phyloP scores from a whole-genome alignment of 1,140 invertebrate species.

The Temnothorax nylanderi region DNA sequence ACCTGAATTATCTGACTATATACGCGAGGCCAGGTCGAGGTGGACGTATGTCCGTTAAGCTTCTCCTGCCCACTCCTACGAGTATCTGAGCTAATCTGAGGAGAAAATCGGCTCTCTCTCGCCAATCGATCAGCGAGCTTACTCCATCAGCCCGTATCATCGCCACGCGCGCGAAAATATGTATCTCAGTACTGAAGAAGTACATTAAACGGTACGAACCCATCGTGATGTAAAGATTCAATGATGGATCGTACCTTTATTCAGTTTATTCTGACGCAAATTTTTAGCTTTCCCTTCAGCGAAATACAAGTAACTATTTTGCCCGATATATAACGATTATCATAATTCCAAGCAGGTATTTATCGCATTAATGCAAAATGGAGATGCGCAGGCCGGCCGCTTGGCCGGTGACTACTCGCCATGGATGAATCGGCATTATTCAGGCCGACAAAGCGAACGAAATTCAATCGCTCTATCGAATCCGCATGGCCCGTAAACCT shows the following conservation, averaged over 20 bases:
- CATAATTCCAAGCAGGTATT: neutral
- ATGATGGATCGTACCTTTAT: neutral
- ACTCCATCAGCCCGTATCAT: conserved; percentile 33
- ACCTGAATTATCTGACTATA: conserved; percentile 76
- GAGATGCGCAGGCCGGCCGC: neutral
- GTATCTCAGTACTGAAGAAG: neutral
- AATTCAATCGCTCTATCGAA: conserved; percentile 57
- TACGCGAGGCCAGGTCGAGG: conserved; percentile 33
- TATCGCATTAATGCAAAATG: conserved; percentile 20
- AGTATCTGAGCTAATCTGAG: conserved; percentile 55
- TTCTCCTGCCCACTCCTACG: conserved; percentile 56
- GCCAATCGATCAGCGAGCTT: conserved; percentile 64
- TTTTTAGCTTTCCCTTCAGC: neutral
- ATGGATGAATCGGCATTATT: conserved; percentile 49
- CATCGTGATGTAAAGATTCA: neutral
- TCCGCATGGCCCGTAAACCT: conserved; percentile 52
- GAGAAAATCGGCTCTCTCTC: conserved; percentile 63
- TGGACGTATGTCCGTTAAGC: conserved; percentile 74
- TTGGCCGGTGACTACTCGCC: conserved; percentile 30
- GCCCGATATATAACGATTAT: neutral
- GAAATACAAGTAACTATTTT: neutral
- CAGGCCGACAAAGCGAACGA: conserved; percentile 48
- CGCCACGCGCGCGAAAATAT: conserved; percentile 6
- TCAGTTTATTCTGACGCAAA: neutral
- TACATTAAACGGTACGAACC: neutral